Conservation (phyloP, 2,113 vertebrate species). For the Procavia capensis region DNA sequence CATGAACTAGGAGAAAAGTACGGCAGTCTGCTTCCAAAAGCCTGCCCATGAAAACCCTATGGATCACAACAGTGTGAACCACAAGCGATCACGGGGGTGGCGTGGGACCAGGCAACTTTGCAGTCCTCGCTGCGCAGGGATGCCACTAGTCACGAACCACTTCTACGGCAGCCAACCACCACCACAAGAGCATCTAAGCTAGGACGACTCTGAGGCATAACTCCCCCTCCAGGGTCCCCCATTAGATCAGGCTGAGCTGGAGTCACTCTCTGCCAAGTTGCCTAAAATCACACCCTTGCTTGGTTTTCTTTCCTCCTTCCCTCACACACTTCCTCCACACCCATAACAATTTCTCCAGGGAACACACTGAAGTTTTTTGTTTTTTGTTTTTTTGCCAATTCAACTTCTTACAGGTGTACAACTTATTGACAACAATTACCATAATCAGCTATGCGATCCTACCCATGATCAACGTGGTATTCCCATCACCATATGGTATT, state of each 20-base stretch:
- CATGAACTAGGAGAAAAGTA: neutral
- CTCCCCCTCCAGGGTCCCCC: neutral
- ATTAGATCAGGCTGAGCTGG: neutral
- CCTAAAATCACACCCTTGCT: neutral
- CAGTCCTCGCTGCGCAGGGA: neutral
- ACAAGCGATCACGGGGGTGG: no score
- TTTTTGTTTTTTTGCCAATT: neutral
- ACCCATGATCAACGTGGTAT: neutral
- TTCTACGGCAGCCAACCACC: neutral
- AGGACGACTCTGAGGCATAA: neutral
- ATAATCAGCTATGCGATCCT: neutral
- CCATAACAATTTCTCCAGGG: neutral
- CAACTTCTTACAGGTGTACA: neutral
- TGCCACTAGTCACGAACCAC: neutral
- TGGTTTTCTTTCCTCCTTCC: neutral
- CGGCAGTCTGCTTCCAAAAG: neutral
- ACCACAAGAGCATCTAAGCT: no score
- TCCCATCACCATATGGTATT: neutral
- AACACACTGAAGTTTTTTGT: neutral
- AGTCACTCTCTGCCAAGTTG: neutral
- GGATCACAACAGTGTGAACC: no score
- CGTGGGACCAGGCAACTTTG: no score
- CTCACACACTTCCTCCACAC: neutral
- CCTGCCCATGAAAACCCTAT: no score
- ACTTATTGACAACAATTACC: neutral